Percentiles rank a stretch among this genome's conserved stretches.
Conservation (phyloP, 2,888 invertebrate genomes). For the Drosophila stalkeri region DNA sequence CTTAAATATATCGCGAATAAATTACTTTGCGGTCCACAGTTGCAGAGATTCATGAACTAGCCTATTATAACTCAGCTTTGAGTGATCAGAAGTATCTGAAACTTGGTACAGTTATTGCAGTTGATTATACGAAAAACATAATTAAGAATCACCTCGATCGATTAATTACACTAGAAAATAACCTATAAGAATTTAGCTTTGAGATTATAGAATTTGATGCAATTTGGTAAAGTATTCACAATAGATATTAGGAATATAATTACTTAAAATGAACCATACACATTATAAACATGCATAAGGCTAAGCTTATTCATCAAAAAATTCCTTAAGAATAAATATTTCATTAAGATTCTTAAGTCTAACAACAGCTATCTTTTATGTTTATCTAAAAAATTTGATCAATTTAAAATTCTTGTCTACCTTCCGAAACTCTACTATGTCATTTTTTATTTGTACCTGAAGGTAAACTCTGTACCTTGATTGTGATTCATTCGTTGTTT, state of each 20-base stretch:
- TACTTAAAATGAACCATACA: too few relatives aligned
- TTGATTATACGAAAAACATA: background rate
- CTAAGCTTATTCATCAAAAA: too few relatives aligned
- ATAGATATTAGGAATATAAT: too few relatives aligned
- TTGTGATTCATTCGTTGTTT: conserved; percentile 34
- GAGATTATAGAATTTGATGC: too few relatives aligned
- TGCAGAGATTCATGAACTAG: background rate
- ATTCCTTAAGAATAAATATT: too few relatives aligned
- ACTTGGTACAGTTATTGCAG: background rate
- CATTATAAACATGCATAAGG: too few relatives aligned
- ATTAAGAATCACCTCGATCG: background rate
- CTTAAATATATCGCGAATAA: conserved; percentile 11
- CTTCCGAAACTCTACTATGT: background rate
- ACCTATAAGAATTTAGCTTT: background rate
- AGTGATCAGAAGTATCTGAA: background rate
- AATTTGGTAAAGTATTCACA: background rate
- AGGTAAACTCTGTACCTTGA: conserved; percentile 6
- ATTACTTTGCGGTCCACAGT: background rate
- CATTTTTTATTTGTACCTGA: background rate
- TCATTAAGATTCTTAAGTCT: background rate
- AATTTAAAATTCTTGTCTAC: background rate
- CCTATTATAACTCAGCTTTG: background rate
- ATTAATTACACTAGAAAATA: too few relatives aligned
- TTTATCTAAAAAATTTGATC: background rate
- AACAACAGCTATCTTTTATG: background rate